These are phyloP conservation scores for Lampris incognitus DNA, from an alignment of 2,113 vertebrate genomes.

Conservation along the genomic window DNA sequence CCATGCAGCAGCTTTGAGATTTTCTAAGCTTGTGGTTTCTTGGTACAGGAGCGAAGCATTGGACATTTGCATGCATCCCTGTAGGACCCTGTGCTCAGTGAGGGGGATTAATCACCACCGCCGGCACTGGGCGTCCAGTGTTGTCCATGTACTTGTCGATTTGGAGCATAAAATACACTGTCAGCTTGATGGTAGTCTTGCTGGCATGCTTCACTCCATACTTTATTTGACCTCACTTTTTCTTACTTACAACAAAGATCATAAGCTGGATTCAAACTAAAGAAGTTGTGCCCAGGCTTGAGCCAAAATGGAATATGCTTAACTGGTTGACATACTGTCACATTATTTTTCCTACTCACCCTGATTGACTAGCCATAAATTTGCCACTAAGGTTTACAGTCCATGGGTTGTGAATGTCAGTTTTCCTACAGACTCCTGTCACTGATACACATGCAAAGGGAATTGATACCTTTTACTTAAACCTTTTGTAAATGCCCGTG, in stretches of 20 bases:
- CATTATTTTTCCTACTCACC: neutral
- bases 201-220: constrained; percentile 35
- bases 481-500: no score
- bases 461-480: no score
- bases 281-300: no score
- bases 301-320: no score
- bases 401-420: neutral
- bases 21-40: constrained; percentile 47
- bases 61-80: constrained; percentile 44
- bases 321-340: neutral
- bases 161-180: constrained; percentile 33
- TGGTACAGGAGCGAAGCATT: constrained; percentile 47
- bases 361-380: neutral
- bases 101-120: constrained; percentile 56
- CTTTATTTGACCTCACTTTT: constrained; percentile 47
- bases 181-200: constrained; percentile 34
- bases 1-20: constrained; percentile 59
- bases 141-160: constrained; percentile 57
- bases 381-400: neutral
- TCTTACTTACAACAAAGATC: no score
- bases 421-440: no score
- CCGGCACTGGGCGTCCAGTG: constrained; percentile 32
- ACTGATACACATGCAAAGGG: no score
- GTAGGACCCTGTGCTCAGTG: constrained; percentile 47
- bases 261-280: no score